Base-by-base conservation (phyloP, 2,797 vertebrate genomes). In the Pantherophis vulpinus region DNA sequence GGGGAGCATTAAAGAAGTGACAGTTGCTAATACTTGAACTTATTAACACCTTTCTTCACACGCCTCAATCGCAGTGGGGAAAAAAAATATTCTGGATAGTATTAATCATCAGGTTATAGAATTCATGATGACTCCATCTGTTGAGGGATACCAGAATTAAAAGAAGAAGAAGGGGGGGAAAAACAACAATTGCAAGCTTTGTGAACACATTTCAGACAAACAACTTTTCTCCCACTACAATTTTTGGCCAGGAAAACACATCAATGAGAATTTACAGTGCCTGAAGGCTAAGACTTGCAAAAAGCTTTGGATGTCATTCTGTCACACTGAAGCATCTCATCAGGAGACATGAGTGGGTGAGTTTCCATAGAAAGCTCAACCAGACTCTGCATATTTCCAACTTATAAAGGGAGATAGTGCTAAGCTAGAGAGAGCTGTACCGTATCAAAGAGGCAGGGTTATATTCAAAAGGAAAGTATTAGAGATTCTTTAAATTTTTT, bases 41-140 rank as follows among this genome's bases (percentile, higher is more conserved):
- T 74, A 95, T 87, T 91, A 94, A 90, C 60, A 94, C 55, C 51
- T 4, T 47, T 86, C 88, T 93, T 91, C 54, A 63, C 70, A 58
- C 90, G 88, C 87, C 86, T 91, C 0, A 0, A n/a, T n/a, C 11
- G 61, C 60, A 58, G 6, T 63, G 59, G 70, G 12, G 8, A 83
- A 6, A 83, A 5, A 5, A 63, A 89, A 51, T n/a, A 47, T 90
- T 66, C 88, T n/a, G 60, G 60, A 51, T 90, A 66, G 27, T 47
- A n/a, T 90, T 91, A 88, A 61, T 93, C 61, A 91, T 90, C 56
- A 92, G 32, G 59, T 92, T 27, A 59, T 58, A 25, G 66, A 42
- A 88, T 94, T 95, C 91, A 63, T 66, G 70, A 90, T 59, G 90
- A 93, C 42, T 20, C 11, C 32, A 60, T 11, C 37, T 92, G 92